Evolutionary conservation across 2,888 invertebrate species (phyloP).

Genomic region (Muschampia plurimacula): DNA sequence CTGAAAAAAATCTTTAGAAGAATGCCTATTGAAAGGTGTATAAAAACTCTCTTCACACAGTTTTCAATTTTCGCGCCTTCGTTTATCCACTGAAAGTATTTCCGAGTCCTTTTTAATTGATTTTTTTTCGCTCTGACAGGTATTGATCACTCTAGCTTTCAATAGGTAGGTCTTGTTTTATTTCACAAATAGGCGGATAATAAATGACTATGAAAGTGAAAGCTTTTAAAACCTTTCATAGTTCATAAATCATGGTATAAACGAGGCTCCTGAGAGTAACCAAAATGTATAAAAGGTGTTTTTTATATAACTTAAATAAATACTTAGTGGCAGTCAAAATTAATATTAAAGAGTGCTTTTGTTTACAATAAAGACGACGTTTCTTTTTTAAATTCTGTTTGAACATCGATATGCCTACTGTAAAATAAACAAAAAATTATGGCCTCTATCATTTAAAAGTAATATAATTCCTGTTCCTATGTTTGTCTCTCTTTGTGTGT

Average conservation of each 20-base stretch:
- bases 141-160: slow-evolving; percentile 75
- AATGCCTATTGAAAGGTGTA: slow-evolving; percentile 64
- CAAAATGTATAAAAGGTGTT: slow-evolving; percentile 2
- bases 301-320: neutral
- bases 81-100: slow-evolving; percentile 73
- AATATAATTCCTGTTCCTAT: too few relatives aligned
- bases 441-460: too few relatives aligned
- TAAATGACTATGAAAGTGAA: slow-evolving; percentile 75
- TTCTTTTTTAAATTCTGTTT: too few relatives aligned
- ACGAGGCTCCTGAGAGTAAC: slow-evolving; percentile 54
- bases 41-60: slow-evolving; percentile 72
- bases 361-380: too few relatives aligned
- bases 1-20: slow-evolving; percentile 62
- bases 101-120: slow-evolving; percentile 73
- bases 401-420: too few relatives aligned
- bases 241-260: slow-evolving; percentile 73
- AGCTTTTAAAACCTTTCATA: slow-evolving; percentile 69
- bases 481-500: too few relatives aligned
- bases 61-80: slow-evolving; percentile 75
- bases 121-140: slow-evolving; percentile 75
- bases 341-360: too few relatives aligned
- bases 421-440: too few relatives aligned
- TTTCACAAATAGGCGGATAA: slow-evolving; percentile 71
- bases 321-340: too few relatives aligned
- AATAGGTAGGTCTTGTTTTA: slow-evolving; percentile 72